Evolutionary conservation across 2,888 invertebrate genomes (phyloP).

Genomic region (Perithous albicinctus): DNA sequence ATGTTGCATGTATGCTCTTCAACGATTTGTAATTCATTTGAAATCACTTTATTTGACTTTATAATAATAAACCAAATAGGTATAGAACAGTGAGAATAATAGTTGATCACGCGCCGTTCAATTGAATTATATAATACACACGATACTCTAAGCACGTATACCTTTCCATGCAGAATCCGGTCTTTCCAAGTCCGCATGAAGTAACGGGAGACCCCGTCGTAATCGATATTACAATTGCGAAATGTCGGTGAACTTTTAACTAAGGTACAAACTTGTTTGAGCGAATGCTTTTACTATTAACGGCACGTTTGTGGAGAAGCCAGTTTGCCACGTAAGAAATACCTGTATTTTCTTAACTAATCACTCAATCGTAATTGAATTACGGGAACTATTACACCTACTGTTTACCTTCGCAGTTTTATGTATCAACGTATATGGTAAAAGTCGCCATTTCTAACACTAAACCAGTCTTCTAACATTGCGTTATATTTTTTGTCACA

Average conservation of each 20-base stretch:
- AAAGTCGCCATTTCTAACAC: not conserved
- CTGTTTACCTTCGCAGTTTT: not conserved
- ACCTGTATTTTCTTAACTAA: constrained; percentile 47
- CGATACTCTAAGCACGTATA: not conserved
- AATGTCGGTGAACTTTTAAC: constrained; percentile 35
- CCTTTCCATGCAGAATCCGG: constrained; percentile 60
- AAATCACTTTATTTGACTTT: not conserved
- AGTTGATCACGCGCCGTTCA: constrained; percentile 57
- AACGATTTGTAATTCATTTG: too few relatives aligned
- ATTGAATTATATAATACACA: constrained; percentile 56
- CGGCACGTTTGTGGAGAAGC: constrained; percentile 20
- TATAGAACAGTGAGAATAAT: not conserved
- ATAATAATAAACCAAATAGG: not conserved
- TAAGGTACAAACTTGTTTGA: constrained; percentile 48
- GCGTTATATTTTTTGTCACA: not conserved
- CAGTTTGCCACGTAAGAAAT: constrained; percentile 35
- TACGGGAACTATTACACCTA: constrained; percentile 24
- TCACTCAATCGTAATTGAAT: constrained; percentile 59
- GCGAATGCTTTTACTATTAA: constrained; percentile 28
- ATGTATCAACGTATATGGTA: not conserved
- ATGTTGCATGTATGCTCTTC: too few relatives aligned
- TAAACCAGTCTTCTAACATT: not conserved
- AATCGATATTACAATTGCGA: constrained; percentile 67
- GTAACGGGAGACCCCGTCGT: constrained; percentile 61
- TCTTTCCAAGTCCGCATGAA: constrained; percentile 46